These are phyloP conservation scores for Lamellibrachia satsuma DNA, from an alignment of 2,888 invertebrate genomes.

Conservation along the genomic window DNA sequence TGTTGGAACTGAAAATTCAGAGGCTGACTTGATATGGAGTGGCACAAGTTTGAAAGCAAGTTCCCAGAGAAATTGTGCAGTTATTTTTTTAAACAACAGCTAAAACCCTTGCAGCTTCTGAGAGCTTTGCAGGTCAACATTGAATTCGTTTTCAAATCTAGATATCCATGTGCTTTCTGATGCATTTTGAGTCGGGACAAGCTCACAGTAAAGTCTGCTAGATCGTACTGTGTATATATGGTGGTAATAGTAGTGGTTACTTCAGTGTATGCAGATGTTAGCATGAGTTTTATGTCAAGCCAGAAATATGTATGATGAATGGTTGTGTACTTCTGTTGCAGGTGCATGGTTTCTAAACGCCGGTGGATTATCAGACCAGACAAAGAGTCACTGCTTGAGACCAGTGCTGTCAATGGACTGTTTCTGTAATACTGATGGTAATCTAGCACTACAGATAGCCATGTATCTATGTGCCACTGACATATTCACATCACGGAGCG, in stretches of 20 bases:
- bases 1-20: background rate
- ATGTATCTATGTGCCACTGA: background rate
- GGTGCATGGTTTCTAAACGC: constrained; percentile 33
- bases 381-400: constrained; percentile 17
- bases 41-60: background rate
- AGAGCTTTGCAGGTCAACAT: background rate
- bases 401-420: constrained; percentile 6
- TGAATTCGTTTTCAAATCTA: background rate
- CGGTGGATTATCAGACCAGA: background rate
- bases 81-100: background rate
- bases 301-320: no score
- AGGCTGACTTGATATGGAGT: background rate
- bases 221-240: background rate
- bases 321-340: constrained; percentile 20
- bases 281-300: no score
- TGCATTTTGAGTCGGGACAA: background rate
- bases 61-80: background rate
- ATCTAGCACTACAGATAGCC: background rate
- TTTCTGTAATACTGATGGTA: background rate
- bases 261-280: no score
- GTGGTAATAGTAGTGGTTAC: no score
- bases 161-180: background rate
- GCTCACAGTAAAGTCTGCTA: background rate
- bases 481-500: background rate
- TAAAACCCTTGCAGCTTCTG: background rate